Base-by-base conservation (phyloP, 2,113 vertebrate genomes). In the Trochalopteron elliotii region DNA sequence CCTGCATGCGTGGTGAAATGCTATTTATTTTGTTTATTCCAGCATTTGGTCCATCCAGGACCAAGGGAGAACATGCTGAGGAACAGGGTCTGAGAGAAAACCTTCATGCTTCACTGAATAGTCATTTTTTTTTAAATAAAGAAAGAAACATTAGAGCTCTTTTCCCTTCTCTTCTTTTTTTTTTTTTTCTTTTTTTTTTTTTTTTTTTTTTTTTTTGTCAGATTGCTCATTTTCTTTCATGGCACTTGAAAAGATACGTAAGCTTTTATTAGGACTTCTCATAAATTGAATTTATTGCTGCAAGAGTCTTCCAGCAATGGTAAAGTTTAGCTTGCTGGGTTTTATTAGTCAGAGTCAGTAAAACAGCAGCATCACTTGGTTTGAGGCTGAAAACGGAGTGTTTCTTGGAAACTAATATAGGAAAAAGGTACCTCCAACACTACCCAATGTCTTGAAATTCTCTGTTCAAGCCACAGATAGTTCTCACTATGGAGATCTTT, bases 401-500 rank as follows among this genome's bases (percentile, higher is more conserved):
- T 92, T 97, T 94, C 49, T 90, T 97, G 95, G 92, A 97, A 94
- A 93, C 79, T 12, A 89, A 77, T 65, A 15, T 74, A 96, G 95
- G 94, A 97, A 97, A 97, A 96, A 97, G 90, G 82, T 96, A 97
- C 89, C 91, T 95, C 94, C 77, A 85, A 50, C 42, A 91, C 97
- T 70, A 68, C 79, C 92, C 93, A 84, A 45, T 4, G 18, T 47
- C 82, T 69, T 92, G 84, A 87, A 88, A 95, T 95, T 96, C 95
- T 31, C 1, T 81, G 64, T 49, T 94, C 82, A 94, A 93, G 87
- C 76, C 87, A 93, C 97, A 96, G 97, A 97, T 93, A 97, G 65
- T 70, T 95, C 93, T 98, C 96, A 35, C 97, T 96, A 97, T 98
- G 96, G 97, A 82, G 94, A 97, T 97, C 94, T 95, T 82, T 20